phyloP scores from a whole-genome alignment of 2,888 invertebrate genomes.

The Rhogogaster chlorosoma region DNA sequence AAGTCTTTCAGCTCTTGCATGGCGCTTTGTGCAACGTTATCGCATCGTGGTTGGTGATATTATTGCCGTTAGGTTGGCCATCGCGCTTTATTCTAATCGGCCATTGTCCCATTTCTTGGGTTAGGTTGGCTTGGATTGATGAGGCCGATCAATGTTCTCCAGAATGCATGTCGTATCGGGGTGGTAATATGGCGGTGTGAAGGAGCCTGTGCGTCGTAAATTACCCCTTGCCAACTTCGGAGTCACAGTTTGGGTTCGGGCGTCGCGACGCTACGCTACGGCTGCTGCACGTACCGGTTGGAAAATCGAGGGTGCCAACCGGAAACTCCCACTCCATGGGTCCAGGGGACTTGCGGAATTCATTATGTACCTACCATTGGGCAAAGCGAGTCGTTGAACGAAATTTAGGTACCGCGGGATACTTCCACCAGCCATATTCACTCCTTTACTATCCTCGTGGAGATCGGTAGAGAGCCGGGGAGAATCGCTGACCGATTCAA shows the following conservation, averaged over 20 bases:
- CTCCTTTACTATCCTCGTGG: neutral
- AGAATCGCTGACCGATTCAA: neutral
- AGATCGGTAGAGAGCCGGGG: neutral
- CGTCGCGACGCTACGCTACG: neutral
- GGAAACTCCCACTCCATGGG: constrained; percentile 70
- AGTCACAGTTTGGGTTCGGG: constrained; percentile 10
- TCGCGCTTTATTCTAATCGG: neutral
- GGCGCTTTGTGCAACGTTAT: constrained; percentile 46
- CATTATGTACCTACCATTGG: constrained; percentile 66
- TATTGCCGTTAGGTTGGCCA: neutral
- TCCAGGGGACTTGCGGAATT: constrained; percentile 76
- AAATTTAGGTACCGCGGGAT: neutral
- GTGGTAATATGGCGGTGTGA: neutral
- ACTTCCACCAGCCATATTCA: neutral
- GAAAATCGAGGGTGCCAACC: constrained; percentile 75
- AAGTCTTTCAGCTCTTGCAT: constrained; percentile 29
- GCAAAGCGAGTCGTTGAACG: constrained; percentile 11
- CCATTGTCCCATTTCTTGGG: neutral
- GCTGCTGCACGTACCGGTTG: constrained; percentile 51
- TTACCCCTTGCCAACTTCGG: constrained; percentile 3
- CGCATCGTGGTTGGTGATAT: constrained; percentile 37
- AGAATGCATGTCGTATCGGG: neutral
- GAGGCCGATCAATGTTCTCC: neutral
- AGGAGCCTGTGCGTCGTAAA: neutral
- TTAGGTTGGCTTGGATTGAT: neutral